These are phyloP conservation scores for Kryptopterus vitreolus DNA, from an alignment of 2,797 vertebrate species.

Conservation along the genomic window DNA sequence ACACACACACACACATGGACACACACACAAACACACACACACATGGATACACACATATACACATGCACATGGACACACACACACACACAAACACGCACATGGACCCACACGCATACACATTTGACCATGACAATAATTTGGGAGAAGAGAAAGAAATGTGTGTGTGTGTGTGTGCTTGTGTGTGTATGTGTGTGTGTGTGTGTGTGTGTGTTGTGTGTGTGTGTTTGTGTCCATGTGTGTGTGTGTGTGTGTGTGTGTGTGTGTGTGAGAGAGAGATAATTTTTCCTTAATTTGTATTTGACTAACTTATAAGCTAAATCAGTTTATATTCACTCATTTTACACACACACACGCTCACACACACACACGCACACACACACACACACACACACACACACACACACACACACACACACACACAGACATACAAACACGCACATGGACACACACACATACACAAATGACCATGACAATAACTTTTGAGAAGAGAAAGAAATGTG, in stretches of 20 bases:
- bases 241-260: not conserved
- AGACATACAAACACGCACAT: not conserved
- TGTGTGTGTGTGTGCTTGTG: not conserved
- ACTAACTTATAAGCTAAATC: no score
- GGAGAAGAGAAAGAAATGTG: not conserved
- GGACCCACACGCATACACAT: no score
- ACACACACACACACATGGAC: no score
- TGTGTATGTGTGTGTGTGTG: not conserved
- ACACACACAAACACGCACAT: not conserved
- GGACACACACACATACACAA: not conserved
- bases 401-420: not conserved
- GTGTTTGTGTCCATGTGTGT: not conserved
- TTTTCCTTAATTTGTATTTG: no score
- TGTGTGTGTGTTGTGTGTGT: not conserved
- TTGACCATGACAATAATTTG: no score
- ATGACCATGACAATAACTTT: no score
- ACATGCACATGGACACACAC: not conserved
- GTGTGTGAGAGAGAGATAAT: no score
- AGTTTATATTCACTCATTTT: no score
- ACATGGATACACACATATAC: not conserved
- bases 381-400: constrained; percentile 1
- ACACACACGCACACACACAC: not conserved
- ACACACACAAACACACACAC: not conserved
- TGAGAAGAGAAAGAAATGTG: no score
- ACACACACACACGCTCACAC: not conserved